Percentiles rank a stretch among this genome's conserved stretches.
Evolutionary conservation across 2,888 invertebrate genomes (phyloP).

Genomic region (Tipula confusa): DNA sequence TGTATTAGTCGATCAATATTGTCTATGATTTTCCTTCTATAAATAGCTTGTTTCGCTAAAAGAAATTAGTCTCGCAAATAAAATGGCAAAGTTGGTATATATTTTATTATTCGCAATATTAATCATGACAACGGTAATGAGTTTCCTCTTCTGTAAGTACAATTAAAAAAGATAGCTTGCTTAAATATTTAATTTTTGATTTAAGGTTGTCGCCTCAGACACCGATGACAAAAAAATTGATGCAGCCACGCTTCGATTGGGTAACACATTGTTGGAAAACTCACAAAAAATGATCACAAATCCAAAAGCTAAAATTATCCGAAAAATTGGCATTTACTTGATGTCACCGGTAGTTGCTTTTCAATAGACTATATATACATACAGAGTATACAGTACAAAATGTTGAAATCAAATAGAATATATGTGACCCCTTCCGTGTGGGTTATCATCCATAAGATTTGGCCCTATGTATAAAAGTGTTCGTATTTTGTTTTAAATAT

Average conservation of each 20-base stretch:
- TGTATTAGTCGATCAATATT: too few relatives aligned
- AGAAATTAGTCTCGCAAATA: neutral
- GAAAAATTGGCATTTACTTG: neutral
- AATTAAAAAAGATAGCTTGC: neutral
- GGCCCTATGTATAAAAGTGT: too few relatives aligned
- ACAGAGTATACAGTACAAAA: too few relatives aligned
- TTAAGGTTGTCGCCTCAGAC: neutral
- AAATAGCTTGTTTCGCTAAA: neutral
- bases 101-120: neutral
- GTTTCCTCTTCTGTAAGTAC: neutral
- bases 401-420: too few relatives aligned
- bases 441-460: too few relatives aligned
- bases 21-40: too few relatives aligned
- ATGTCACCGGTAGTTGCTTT: neutral
- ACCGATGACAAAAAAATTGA: neutral
- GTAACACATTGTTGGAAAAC: neutral
- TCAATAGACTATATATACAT: too few relatives aligned
- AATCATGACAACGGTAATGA: neutral
- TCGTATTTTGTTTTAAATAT: neutral
- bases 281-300: neutral
- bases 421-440: too few relatives aligned
- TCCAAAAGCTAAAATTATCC: neutral
- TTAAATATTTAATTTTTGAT: neutral
- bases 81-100: neutral
- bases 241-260: neutral